These are phyloP conservation scores for Megalopta genalis DNA, from an alignment of 1,140 invertebrate genomes.

Conservation along the genomic window DNA sequence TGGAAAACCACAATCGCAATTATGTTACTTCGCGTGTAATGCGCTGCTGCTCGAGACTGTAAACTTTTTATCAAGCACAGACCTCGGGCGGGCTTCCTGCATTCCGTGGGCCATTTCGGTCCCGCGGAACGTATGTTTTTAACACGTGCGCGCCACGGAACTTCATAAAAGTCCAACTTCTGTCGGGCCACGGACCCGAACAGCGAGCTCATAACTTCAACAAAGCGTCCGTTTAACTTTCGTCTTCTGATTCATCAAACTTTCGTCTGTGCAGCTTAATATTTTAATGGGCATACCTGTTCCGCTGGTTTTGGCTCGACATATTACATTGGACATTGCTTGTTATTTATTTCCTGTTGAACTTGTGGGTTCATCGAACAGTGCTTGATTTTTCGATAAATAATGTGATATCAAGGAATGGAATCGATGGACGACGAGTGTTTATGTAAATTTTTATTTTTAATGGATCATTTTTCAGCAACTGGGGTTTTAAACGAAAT, in stretches of 20 bases:
- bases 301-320: too few relatives aligned
- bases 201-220: conserved; percentile 14
- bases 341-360: too few relatives aligned
- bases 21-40: conserved; percentile 33
- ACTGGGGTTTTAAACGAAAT: too few relatives aligned
- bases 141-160: conserved; percentile 7
- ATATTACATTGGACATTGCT: too few relatives aligned
- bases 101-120: conserved; percentile 42
- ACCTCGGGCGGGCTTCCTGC: neutral
- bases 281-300: neutral
- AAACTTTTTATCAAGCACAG: conserved; percentile 19
- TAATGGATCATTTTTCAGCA: too few relatives aligned
- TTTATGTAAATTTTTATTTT: too few relatives aligned
- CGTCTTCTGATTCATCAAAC: neutral
- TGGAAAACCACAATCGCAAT: conserved; percentile 39
- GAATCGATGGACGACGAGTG: too few relatives aligned
- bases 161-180: conserved; percentile 25
- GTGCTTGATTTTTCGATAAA: too few relatives aligned
- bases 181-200: neutral
- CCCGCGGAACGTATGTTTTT: conserved; percentile 32
- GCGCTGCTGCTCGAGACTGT: neutral
- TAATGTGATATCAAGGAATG: too few relatives aligned
- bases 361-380: too few relatives aligned
- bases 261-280: neutral
- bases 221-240: conserved; percentile 17